phyloP scores from a whole-genome alignment of 1,140 invertebrate genomes.

The Hyles euphorbiae region DNA sequence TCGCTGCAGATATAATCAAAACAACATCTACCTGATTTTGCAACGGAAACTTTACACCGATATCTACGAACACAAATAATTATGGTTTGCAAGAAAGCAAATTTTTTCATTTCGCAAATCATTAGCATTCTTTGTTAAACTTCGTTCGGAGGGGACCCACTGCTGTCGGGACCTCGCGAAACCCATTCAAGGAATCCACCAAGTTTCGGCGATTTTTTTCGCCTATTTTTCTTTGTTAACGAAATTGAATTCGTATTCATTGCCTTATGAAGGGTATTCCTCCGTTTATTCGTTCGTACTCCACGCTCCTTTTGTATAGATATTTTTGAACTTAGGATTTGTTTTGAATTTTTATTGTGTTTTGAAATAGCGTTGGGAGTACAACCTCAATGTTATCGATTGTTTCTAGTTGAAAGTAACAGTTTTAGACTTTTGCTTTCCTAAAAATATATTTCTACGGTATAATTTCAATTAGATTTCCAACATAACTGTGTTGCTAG shows the following conservation, averaged over 20 bases:
- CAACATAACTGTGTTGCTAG: too few relatives aligned
- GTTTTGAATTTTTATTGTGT: not conserved
- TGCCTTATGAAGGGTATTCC: slow-evolving; percentile 42
- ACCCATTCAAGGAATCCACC: slow-evolving; percentile 43
- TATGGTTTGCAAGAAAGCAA: too few relatives aligned
- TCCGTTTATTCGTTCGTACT: slow-evolving; percentile 34
- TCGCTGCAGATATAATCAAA: too few relatives aligned
- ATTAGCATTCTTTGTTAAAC: slow-evolving; percentile 12
- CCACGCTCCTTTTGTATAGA: slow-evolving; percentile 5
- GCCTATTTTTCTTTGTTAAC: slow-evolving; percentile 53
- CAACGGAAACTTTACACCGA: too few relatives aligned
- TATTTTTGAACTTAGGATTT: not conserved
- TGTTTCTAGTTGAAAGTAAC: not conserved
- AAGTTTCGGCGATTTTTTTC: slow-evolving; percentile 33
- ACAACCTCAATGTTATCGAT: too few relatives aligned
- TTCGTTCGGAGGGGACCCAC: slow-evolving; percentile 11
- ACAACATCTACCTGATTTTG: too few relatives aligned
- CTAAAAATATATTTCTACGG: not conserved
- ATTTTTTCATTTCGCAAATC: slow-evolving; percentile 1
- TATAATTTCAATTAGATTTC: not conserved
- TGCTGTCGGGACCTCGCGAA: slow-evolving; percentile 20
- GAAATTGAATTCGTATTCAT: slow-evolving; percentile 55
- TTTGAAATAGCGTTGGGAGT: too few relatives aligned
- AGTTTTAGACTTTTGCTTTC: not conserved
- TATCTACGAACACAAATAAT: too few relatives aligned